Percentiles rank a stretch among this genome's conserved stretches.
Evolutionary conservation across 2,888 invertebrate species (phyloP).

Genomic region (Phalera bucephala): DNA sequence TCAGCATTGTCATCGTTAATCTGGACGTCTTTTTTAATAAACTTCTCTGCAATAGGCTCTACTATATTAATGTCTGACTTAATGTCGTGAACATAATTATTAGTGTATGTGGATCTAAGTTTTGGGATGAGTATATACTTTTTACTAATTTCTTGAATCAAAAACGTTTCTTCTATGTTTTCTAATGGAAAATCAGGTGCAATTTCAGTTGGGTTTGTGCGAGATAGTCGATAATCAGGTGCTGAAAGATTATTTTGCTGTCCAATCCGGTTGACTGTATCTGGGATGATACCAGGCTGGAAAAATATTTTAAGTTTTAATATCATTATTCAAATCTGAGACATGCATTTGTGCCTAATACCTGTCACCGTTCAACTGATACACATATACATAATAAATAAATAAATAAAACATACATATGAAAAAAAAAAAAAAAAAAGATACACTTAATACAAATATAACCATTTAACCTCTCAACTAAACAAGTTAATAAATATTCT

Average conservation of each 20-base stretch:
- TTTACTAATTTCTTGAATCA: conserved; percentile 65
- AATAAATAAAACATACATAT: too few relatives aligned
- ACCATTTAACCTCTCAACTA: too few relatives aligned
- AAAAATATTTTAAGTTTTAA: too few relatives aligned
- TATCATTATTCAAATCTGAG: too few relatives aligned
- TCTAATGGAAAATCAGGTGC: conserved; percentile 25
- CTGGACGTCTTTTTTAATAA: conserved; percentile 11
- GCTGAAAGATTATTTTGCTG: too few relatives aligned
- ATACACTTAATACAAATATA: too few relatives aligned
- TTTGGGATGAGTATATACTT: conserved; percentile 73
- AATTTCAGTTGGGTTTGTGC: conserved; percentile 15
- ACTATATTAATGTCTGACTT: conserved; percentile 7
- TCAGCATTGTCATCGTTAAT: conserved; percentile 41
- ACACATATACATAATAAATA: too few relatives aligned
- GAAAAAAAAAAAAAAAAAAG: too few relatives aligned
- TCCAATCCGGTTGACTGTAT: too few relatives aligned
- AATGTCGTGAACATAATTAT: conserved; percentile 23
- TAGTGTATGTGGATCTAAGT: conserved; percentile 27
- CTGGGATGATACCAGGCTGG: background rate
- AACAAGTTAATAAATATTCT: too few relatives aligned
- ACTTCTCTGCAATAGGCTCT: background rate
- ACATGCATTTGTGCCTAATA: too few relatives aligned
- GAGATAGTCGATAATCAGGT: conserved; percentile 14
- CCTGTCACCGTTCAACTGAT: too few relatives aligned
- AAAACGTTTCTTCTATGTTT: conserved; percentile 37